Evolutionary conservation across 2,888 invertebrate genomes (phyloP), one percentile per base, ranked within the genome.

Genomic region (Camponotus fellah): DNA sequence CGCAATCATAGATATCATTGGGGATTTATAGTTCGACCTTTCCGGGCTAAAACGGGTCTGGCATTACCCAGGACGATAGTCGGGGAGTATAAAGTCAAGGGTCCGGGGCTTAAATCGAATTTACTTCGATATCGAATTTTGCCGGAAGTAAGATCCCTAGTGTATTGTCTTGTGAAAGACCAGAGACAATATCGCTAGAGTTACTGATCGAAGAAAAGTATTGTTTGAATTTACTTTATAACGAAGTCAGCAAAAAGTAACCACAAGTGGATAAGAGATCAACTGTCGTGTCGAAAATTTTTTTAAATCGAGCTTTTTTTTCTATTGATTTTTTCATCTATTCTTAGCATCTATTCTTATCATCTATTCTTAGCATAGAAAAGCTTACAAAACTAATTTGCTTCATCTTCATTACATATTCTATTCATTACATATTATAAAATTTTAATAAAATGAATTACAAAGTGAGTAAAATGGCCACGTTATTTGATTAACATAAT

Each of bases 91-190:
- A 81, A 72, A 85, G 86, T 85, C 86, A 79, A 83, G 83, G 87
- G 84, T 84, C 84, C 84, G 79, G 81, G 69, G 87, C 86, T 90
- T 90, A 90, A 90, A 90, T 90, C 87, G 90, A 90, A 88, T 90
- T 90, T 90, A 80, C 85, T 66, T 46, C 71, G 76, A 86, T 90
- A 90, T 90, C 90, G 88, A 88, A 90, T 90, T 90, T 88, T 69
- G 65, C 72, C 79, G 83, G 82, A 83, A 86, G 87, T 80, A 82
- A 77, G 64, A 74, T 86, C 88, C 82, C 90, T 56, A 71, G 87
- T 81, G 90, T 85, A 84, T 82, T 83, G 85, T 87, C 81, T 74
- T 53, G 8, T 81, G 77, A 84, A 86, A 88, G 85, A 81, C 53
- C 83, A 66, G 83, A 83, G 84, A 85, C 87, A 87, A 82, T 88